These are phyloP conservation scores for Heliconius ismenius DNA, from an alignment of 2,888 invertebrate genomes.

Conservation along the genomic window DNA sequence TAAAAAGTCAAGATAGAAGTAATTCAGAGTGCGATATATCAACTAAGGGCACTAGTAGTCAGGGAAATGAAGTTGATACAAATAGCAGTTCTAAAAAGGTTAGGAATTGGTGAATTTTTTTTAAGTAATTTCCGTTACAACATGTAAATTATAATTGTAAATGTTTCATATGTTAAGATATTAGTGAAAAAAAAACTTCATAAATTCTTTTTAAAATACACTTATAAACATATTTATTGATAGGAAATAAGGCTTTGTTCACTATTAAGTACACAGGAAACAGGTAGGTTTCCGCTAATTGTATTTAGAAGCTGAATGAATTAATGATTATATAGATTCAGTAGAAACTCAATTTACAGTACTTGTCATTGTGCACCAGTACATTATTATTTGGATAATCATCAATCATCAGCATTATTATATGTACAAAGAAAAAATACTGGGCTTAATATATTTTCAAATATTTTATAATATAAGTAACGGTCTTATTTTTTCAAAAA, in stretches of 20 bases:
- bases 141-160: neutral
- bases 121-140: slow-evolving; percentile 5
- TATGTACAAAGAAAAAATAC: no score
- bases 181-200: neutral
- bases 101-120: slow-evolving; percentile 53
- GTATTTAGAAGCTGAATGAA: neutral
- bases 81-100: slow-evolving; percentile 68
- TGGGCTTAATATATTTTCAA: no score
- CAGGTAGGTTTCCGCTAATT: neutral
- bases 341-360: neutral
- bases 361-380: neutral
- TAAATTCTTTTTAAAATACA: slow-evolving; percentile 1
- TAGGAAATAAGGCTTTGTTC: neutral
- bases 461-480: neutral
- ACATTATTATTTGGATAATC: no score
- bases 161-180: neutral
- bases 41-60: slow-evolving; percentile 35
- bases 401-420: no score
- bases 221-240: slow-evolving; percentile 8
- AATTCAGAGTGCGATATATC: slow-evolving; percentile 31
- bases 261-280: neutral
- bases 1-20: slow-evolving; percentile 26
- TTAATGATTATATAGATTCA: neutral
- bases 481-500: neutral
- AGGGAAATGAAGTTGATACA: slow-evolving; percentile 42